Base-by-base conservation (phyloP, 2,888 invertebrate genomes). In the Ochlodes sylvanus region DNA sequence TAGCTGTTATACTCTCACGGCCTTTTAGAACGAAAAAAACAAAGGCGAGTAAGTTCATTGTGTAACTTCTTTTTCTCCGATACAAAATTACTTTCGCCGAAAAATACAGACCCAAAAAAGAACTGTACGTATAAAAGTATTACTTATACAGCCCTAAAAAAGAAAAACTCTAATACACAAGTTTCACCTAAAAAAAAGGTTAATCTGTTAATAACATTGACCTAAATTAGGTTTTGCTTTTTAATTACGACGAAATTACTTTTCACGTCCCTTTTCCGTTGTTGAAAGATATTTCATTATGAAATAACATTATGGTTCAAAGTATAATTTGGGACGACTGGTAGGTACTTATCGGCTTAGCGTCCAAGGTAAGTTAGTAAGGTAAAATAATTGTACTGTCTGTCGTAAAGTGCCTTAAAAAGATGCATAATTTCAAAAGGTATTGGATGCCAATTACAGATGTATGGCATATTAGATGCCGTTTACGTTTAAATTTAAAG, bases 21-120 rank as follows among this genome's bases (percentile, higher is more conserved):
- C 60, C 44, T 66, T 66, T 66, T 60, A 58, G 65, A 52, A 21
- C 52, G 15, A 50, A 27, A 42, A 44, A 58, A 66, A 66, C 66
- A 66, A 66, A 54, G 44, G 60, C 38, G 32, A 44, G 42, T 44
- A 44, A 52, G 50, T 60, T 61, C 57, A 60, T 44, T 60, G 41
- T 60, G 60, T 66, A 60, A 60, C 52, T 66, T 60, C 66, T 60
- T 66, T 60, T 38, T 42, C 12, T 10, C 5, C 34, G 27, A 60
- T 60, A 60, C 42, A 38, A 58, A 57, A 58, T 52, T 66, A 32
- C 58, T 50, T 66, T 44, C 44, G 44, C n/a, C 21, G 41, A 57
- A 41, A 60, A 32, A 60, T 32, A 52, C 21, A 27, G 17, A 27
- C 52, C 27, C 6, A 52, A 52, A 52, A 52, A 27, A 6, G 7